phyloP scores from a whole-genome alignment of 2,888 invertebrate genomes.

The Epirrita christyi region DNA sequence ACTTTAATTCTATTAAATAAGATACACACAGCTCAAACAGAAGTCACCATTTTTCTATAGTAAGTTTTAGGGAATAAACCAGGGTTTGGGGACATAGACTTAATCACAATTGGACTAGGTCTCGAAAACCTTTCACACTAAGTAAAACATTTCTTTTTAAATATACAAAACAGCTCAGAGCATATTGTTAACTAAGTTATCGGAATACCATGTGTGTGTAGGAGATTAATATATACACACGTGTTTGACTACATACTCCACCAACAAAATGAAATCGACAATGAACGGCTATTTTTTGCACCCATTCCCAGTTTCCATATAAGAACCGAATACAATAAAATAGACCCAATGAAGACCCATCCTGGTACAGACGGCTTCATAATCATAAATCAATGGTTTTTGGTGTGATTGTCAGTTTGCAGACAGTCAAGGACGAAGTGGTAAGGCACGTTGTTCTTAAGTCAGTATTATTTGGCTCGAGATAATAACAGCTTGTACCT shows the following conservation, averaged over 20 bases:
- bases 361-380: conserved; percentile 27
- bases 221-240: neutral
- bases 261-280: conserved; percentile 21
- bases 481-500: neutral
- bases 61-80: no score
- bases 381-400: conserved; percentile 34
- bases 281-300: conserved; percentile 24
- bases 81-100: no score
- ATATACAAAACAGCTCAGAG: no score
- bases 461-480: conserved; percentile 4
- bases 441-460: conserved; percentile 8
- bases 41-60: no score
- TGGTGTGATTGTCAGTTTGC: conserved; percentile 23
- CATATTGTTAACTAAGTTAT: no score
- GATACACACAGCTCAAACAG: no score
- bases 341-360: conserved; percentile 28
- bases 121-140: no score
- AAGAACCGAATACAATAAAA: conserved; percentile 42
- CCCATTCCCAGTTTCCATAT: conserved; percentile 52
- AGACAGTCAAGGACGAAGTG: conserved; percentile 28
- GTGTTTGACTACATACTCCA: conserved; percentile 1
- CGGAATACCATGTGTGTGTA: no score
- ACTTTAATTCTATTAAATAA: no score
- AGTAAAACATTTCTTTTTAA: no score
- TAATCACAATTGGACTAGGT: no score